Evolutionary conservation across 1,140 invertebrate species (phyloP).

Genomic region (Gonatopus flavifemur): DNA sequence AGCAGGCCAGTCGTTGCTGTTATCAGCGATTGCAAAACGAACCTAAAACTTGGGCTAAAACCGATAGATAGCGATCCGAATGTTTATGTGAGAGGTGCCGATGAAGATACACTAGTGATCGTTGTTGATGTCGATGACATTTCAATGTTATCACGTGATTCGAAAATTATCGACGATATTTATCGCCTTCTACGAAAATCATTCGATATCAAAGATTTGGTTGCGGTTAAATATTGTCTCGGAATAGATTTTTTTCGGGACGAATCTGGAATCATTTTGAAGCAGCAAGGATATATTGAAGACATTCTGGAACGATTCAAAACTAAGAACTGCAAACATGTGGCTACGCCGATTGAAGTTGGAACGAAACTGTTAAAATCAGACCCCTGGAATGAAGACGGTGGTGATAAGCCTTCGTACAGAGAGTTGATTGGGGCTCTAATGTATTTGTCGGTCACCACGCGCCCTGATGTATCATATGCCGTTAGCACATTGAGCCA

Average conservation of each 20-base stretch:
- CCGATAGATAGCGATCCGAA: slow-evolving; percentile 28
- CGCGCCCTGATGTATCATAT: slow-evolving; percentile 32
- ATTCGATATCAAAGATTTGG: slow-evolving; percentile 15
- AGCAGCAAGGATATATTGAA: slow-evolving; percentile 5
- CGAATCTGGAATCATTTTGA: neutral
- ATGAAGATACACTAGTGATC: slow-evolving; percentile 13
- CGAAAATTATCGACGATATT: slow-evolving; percentile 10
- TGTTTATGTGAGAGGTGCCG: slow-evolving; percentile 24
- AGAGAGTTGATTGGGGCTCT: slow-evolving; percentile 30
- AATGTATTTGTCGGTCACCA: slow-evolving; percentile 33
- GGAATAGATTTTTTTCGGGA: slow-evolving; percentile 11
- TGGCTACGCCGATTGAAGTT: neutral
- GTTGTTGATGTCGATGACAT: slow-evolving; percentile 41
- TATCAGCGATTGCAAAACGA: slow-evolving; percentile 27
- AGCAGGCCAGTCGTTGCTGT: slow-evolving; percentile 41
- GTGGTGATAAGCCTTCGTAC: slow-evolving; percentile 8
- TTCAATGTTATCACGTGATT: slow-evolving; percentile 26
- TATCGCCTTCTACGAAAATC: slow-evolving; percentile 12
- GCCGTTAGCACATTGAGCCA: slow-evolving; percentile 28
- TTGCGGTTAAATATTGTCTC: slow-evolving; percentile 1
- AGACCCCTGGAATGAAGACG: neutral
- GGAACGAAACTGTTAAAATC: neutral
- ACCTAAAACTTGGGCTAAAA: slow-evolving; percentile 14
- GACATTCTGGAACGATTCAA: slow-evolving; percentile 7
- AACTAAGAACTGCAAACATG: slow-evolving; percentile 4